Evolutionary conservation across 2,888 invertebrate species (phyloP), one percentile per base, ranked within the genome.

Genomic region (Tholera decimalis): DNA sequence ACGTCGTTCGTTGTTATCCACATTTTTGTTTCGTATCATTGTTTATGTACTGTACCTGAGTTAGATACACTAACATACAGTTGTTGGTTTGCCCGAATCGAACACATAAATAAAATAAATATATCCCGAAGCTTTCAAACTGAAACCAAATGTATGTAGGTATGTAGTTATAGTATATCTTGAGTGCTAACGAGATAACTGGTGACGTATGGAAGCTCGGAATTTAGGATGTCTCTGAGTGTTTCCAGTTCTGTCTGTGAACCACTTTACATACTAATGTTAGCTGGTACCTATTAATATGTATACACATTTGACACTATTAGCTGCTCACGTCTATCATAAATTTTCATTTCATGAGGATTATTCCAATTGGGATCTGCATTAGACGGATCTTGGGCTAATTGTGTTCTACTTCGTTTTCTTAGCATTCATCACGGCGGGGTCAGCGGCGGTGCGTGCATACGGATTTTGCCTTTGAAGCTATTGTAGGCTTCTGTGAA

Each of bases 191-290:
- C 33, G 30, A 35, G 37, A 69, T 74, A n/a, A n/a, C n/a, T n/a
- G n/a, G n/a, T n/a, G 74, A 69, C 69, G 74, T 70, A 74, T 28
- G 8, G 33, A 62, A 33, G 54, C 37, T 51, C 54, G 57, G 72
- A 73, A 82, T 80, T 72, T 74, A 74, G 60, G 75, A 72, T 73
- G 37, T 62, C 57, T 63, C 30, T 63, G 47, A 56, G 56, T 41
- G 60, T 61, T 61, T 63, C 55, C 58, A 61, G 51, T 43, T 44
- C 39, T 56, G 51, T 20, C 58, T 61, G 59, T 56, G 58, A 57
- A 59, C 26, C 77, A 60, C 64, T 82, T 82, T 70, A 57, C 70
- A 80, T 73, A 69, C 65, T 73, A 77, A 82, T 68, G 44, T 3
- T 70, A 61, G 46, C 53, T n/a, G 13, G 51, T 63, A 79, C 59